Conservation (phyloP, 2,113 vertebrate species). For the Oncorhynchus nerka region DNA sequence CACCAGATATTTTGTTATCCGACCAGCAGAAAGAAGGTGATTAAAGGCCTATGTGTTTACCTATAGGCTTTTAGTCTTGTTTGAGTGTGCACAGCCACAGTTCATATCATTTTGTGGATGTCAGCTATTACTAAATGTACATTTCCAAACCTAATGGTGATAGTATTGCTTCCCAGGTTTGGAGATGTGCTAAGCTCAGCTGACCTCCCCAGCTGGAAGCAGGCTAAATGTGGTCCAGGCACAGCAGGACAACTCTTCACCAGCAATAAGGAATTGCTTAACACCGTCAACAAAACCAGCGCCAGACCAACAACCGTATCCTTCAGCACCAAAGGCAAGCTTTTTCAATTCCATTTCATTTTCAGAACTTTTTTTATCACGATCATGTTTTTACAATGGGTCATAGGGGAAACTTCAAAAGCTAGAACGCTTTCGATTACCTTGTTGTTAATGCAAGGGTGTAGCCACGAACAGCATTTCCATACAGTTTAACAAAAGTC, state of each 20-base stretch:
- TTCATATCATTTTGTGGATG: neutral
- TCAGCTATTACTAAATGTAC: too few relatives aligned
- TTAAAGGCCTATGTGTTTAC: neutral
- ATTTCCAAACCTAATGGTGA: slow-evolving; percentile 16
- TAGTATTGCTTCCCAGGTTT: slow-evolving; percentile 46
- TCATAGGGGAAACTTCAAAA: neutral
- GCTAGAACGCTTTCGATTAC: neutral
- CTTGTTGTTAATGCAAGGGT: too few relatives aligned
- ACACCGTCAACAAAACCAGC: slow-evolving; percentile 46
- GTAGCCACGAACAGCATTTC: too few relatives aligned
- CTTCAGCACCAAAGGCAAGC: slow-evolving; percentile 55
- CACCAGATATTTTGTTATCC: slow-evolving; percentile 51
- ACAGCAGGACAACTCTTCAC: slow-evolving; percentile 40
- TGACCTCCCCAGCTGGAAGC: slow-evolving; percentile 39
- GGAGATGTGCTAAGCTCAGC: slow-evolving; percentile 39
- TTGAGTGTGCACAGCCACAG: neutral
- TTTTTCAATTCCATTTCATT: neutral
- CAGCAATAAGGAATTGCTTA: slow-evolving; percentile 49
- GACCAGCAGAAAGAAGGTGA: slow-evolving; percentile 65
- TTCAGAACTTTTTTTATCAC: neutral
- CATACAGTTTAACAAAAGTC: neutral
- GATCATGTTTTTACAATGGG: neutral
- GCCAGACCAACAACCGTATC: slow-evolving; percentile 46
- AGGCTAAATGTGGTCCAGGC: slow-evolving; percentile 38
- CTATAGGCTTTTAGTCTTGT: neutral